Evolutionary conservation across 2,113 vertebrate genomes (phyloP).

Genomic region (Leucopsar rothschildi): DNA sequence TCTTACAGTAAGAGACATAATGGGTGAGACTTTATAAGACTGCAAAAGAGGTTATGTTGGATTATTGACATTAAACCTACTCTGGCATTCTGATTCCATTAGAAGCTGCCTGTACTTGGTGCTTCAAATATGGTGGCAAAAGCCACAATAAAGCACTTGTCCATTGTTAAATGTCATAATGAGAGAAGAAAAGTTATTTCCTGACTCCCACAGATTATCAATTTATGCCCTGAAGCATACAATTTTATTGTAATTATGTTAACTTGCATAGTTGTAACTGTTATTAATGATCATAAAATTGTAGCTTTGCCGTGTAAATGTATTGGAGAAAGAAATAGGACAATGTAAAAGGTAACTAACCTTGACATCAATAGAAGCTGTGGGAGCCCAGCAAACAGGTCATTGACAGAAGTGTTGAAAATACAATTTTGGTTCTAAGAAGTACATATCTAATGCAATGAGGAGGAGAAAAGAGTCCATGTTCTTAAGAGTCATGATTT

Average conservation of each 20-base stretch:
- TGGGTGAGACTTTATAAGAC: background rate
- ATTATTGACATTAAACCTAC: background rate
- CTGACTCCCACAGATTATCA: background rate
- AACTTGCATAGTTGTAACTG: background rate
- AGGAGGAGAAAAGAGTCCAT: background rate
- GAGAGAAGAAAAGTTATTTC: background rate
- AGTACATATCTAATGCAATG: background rate
- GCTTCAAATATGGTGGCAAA: background rate
- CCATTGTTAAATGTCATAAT: background rate
- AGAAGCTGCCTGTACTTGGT: background rate
- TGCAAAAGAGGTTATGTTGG: background rate
- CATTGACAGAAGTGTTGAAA: background rate
- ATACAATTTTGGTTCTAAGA: background rate
- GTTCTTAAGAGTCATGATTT: background rate
- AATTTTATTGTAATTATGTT: slow-evolving; percentile 16
- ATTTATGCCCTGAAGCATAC: slow-evolving; percentile 9
- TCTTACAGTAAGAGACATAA: background rate
- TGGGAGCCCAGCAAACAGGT: background rate
- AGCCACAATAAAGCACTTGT: background rate
- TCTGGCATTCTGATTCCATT: background rate
- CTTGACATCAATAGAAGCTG: slow-evolving; percentile 2
- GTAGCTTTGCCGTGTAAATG: slow-evolving; percentile 7
- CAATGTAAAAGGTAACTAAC: slow-evolving; percentile 18
- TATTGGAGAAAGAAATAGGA: background rate
- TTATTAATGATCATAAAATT: slow-evolving; percentile 32